These are phyloP conservation scores for Cheilosia scutellata DNA, from an alignment of 2,888 invertebrate genomes.

Conservation along the genomic window DNA sequence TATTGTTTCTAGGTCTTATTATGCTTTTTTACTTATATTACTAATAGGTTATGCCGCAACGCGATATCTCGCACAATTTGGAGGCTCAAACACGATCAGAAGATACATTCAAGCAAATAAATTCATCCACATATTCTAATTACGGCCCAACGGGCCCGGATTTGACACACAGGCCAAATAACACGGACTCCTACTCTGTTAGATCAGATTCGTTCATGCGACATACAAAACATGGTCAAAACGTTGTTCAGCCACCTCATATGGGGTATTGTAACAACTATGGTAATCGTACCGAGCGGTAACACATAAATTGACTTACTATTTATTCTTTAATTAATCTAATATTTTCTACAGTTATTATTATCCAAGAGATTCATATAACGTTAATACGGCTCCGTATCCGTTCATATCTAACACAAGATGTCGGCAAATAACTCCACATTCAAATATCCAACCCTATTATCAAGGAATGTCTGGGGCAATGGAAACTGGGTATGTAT, in stretches of 20 bases:
- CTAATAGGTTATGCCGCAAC: constrained; percentile 54
- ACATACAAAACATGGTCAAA: constrained; percentile 53
- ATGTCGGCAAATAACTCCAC: constrained; percentile 64
- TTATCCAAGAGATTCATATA: constrained; percentile 67
- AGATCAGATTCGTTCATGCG: constrained; percentile 62
- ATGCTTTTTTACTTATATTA: constrained; percentile 5
- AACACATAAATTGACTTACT: background rate
- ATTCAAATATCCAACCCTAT: constrained; percentile 66
- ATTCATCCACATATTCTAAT: constrained; percentile 35
- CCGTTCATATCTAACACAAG: constrained; percentile 54
- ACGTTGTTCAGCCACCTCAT: constrained; percentile 23
- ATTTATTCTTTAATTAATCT: background rate
- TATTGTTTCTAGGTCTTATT: background rate
- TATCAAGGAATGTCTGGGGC: constrained; percentile 68
- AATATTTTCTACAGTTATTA: constrained; percentile 46
- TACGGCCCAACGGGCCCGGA: constrained; percentile 51
- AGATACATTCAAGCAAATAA: constrained; percentile 49
- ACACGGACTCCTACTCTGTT: constrained; percentile 45
- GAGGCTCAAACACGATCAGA: constrained; percentile 45
- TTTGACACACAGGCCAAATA: constrained; percentile 54
- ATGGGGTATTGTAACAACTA: constrained; percentile 67
- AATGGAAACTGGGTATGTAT: constrained; percentile 58
- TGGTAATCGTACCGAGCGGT: constrained; percentile 66
- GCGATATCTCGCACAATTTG: constrained; percentile 41
- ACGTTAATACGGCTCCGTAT: constrained; percentile 58